A percentile compares a stretch with the other conserved stretches of the same genome.
phyloP scores from a whole-genome alignment of 1,140 invertebrate species.

The Papilio glaucus region DNA sequence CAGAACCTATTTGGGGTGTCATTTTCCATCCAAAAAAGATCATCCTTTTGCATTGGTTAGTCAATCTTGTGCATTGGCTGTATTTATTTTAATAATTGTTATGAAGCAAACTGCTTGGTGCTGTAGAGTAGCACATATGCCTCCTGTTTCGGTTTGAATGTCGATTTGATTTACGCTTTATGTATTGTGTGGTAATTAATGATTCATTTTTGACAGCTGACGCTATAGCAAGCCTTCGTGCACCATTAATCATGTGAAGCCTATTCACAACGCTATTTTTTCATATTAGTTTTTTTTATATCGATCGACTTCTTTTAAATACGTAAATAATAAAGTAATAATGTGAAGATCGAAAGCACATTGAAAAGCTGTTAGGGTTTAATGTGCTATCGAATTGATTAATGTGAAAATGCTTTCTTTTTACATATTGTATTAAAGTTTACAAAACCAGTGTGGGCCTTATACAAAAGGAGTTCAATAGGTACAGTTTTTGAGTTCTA shows the following conservation, averaged over 20 bases:
- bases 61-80: too few relatives aligned
- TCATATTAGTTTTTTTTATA: conserved; percentile 41
- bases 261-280: conserved; percentile 45
- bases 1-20: too few relatives aligned
- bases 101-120: conserved; percentile 19
- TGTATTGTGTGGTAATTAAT: conserved; percentile 53
- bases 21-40: too few relatives aligned
- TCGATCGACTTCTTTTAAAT: conserved; percentile 40
- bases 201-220: conserved; percentile 52
- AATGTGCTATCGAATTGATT: neutral
- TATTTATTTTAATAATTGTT: conserved; percentile 1
- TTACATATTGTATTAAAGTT: too few relatives aligned
- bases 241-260: conserved; percentile 55
- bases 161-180: conserved; percentile 38
- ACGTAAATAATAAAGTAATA: conserved; percentile 37
- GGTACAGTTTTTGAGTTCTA: neutral
- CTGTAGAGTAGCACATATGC: conserved; percentile 19
- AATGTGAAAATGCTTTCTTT: neutral
- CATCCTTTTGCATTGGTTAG: too few relatives aligned
- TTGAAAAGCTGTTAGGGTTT: neutral
- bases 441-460: neutral
- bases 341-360: neutral
- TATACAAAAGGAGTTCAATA: too few relatives aligned
- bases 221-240: conserved; percentile 51
- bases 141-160: conserved; percentile 33